Evolutionary conservation across 2,888 invertebrate species (phyloP), one percentile per base, ranked within the genome.

Genomic region (Ichneumoninae sp.): DNA sequence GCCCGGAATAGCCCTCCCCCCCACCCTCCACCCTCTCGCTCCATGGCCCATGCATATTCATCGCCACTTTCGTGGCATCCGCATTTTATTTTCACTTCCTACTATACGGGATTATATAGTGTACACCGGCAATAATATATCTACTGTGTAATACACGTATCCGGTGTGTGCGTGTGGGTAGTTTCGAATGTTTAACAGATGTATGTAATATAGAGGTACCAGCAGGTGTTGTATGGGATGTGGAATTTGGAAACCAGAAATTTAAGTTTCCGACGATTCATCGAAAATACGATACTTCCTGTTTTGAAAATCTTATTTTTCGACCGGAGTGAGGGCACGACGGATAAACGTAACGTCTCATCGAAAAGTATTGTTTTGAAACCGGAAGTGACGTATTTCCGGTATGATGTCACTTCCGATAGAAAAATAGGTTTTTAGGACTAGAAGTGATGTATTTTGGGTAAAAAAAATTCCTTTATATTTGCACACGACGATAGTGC

Each of bases 71-170:
- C 70, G 66, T 54, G 74, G 80, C 80, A 65, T 81, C 65, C 80
- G 76, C 69, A 52, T 80, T 72, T 80, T 80, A 77, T 81, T 69
- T 77, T 81, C 74, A 79, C 86, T 84, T 79, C 75, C 82, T 86
- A 82, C 84, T 47, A 70, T 70, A 60, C 66, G 19, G 52, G 62
- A 52, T 69, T 47, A 70, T 72, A 60, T 71, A 62, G 26, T 74
- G 54, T 79, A 76, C 36, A 19, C 30, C 16, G n/a, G 30, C 62
- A 33, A 75, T 72, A 50, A 68, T 74, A 62, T 75, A 62, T 62
- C 30, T 62, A 62, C n/a, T 2, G 62, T 33, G 30, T 62, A 30
- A 5, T 13, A 62, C 6, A 52, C 16, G 66, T 40, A 66, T 22
- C 10, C 66, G 54, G 19, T 60, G 62, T 40, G 8, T 52, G 40